Conservation (phyloP, 92 coral and sea anemone genomes). For the Epizoanthus ramosus region DNA sequence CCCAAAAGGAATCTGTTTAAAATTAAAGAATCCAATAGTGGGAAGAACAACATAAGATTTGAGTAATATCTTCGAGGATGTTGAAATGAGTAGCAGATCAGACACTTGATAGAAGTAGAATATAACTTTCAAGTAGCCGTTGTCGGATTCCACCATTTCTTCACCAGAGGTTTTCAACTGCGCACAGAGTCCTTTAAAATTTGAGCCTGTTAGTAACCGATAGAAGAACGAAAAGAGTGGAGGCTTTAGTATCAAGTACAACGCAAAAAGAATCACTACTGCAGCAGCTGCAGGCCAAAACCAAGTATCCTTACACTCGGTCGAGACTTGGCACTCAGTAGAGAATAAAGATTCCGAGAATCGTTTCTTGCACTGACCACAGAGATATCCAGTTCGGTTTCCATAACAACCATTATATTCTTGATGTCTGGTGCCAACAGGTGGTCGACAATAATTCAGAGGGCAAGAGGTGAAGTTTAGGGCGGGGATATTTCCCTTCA, state of each 20-base stretch:
- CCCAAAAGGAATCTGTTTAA: constrained; percentile 39
- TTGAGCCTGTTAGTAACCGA: constrained; percentile 62
- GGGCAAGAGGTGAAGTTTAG: constrained; percentile 79
- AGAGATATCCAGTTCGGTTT: constrained; percentile 77
- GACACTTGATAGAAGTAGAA: constrained; percentile 88
- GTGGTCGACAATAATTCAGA: constrained; percentile 66
- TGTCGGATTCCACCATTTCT: background rate
- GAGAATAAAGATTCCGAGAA: constrained; percentile 77
- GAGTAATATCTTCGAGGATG: constrained; percentile 27
- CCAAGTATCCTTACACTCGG: constrained; percentile 68
- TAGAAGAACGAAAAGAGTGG: constrained; percentile 54
- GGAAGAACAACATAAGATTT: constrained; percentile 42
- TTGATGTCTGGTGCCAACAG: constrained; percentile 3
- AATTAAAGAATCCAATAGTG: constrained; percentile 68
- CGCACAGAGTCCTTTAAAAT: background rate
- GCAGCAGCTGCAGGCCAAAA: constrained; percentile 60
- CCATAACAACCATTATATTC: constrained; percentile 78
- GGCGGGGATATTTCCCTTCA: constrained; percentile 28
- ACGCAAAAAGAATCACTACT: constrained; percentile 54
- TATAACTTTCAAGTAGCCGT: constrained; percentile 68
- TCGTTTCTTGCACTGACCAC: constrained; percentile 69
- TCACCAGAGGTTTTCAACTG: background rate
- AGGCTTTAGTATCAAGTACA: constrained; percentile 71
- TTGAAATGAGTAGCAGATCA: constrained; percentile 57
- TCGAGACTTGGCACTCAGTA: constrained; percentile 52